Percentiles rank a stretch among this genome's conserved stretches.
Conservation (phyloP, 2,113 vertebrate genomes). For the Cromileptes altivelis region DNA sequence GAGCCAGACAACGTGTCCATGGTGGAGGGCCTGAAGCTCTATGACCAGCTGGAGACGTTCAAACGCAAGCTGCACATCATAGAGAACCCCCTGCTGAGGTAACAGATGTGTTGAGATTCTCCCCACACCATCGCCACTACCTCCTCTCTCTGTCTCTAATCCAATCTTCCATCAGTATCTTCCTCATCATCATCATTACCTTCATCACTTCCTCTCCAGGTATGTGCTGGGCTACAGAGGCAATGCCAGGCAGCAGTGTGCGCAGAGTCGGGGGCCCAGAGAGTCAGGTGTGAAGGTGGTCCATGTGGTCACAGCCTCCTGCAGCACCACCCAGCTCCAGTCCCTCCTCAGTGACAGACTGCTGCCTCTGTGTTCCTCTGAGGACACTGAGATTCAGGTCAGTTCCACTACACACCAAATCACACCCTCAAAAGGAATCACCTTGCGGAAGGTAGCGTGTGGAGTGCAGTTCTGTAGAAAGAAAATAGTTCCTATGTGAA, state of each 20-base stretch:
- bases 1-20: constrained; percentile 92
- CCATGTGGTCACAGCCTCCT: constrained; percentile 88
- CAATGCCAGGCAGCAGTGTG: constrained; percentile 84
- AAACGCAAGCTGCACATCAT: constrained; percentile 94
- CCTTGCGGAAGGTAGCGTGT: no score
- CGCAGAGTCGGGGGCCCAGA: constrained; percentile 87
- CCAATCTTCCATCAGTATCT: no score
- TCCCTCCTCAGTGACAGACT: constrained; percentile 89
- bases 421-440: no score
- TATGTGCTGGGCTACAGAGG: constrained; percentile 94
- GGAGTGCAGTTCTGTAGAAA: no score
- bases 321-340: constrained; percentile 85
- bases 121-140: not conserved
- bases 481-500: no score
- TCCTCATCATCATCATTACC: not conserved
- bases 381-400: constrained; percentile 91
- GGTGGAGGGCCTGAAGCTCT: constrained; percentile 94
- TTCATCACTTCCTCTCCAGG: constrained; percentile 71
- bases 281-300: constrained; percentile 81
- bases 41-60: constrained; percentile 90
- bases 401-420: not conserved
- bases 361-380: constrained; percentile 81
- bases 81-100: constrained; percentile 91
- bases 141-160: constrained; percentile 34
- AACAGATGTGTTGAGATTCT: not conserved